Percentiles rank a stretch among this genome's conserved stretches.
Evolutionary conservation across 2,888 invertebrate species (phyloP).

Genomic region (Parnassius glacialis): DNA sequence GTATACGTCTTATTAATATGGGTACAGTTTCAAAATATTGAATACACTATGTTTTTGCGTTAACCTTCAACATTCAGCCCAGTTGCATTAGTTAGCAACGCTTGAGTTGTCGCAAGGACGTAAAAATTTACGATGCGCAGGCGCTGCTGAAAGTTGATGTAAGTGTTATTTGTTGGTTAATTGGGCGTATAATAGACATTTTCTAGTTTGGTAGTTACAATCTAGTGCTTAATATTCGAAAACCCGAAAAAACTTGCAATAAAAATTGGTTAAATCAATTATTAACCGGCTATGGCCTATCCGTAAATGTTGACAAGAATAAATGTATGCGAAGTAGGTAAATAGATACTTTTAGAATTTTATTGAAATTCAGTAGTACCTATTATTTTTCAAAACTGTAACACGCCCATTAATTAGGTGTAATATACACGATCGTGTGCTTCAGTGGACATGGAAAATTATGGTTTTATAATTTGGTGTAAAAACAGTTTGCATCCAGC

Average conservation of each 20-base stretch:
- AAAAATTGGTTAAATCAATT: no score
- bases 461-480: not conserved
- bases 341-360: no score
- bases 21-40: constrained; percentile 74
- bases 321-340: no score
- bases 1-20: constrained; percentile 70
- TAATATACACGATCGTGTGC: no score
- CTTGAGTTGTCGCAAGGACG: constrained; percentile 71
- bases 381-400: no score
- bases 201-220: not conserved
- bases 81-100: constrained; percentile 73
- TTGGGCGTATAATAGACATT: constrained; percentile 7
- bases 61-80: constrained; percentile 71
- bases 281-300: no score
- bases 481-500: not conserved
- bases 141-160: constrained; percentile 15
- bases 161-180: constrained; percentile 1
- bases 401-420: no score
- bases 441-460: not conserved
- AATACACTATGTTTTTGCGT: constrained; percentile 64
- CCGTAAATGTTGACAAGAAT: no score
- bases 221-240: no score
- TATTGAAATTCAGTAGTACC: no score
- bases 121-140: constrained; percentile 46
- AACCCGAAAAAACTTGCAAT: no score